phyloP scores from a whole-genome alignment of 1,140 invertebrate species.

The Aphelinus certus region DNA sequence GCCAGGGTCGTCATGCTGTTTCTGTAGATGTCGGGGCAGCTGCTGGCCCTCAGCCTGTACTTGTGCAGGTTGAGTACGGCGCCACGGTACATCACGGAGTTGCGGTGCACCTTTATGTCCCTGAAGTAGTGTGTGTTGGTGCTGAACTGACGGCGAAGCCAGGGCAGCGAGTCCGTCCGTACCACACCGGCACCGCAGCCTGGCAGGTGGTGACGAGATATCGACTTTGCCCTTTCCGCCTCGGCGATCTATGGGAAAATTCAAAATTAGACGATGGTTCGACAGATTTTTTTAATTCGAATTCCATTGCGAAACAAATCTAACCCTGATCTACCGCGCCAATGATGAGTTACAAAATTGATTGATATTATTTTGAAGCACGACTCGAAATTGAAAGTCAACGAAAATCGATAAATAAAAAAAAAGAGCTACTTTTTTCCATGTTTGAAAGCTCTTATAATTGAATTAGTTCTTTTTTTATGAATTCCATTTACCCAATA shows the following conservation, averaged over 20 bases:
- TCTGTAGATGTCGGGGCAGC: slow-evolving; percentile 89
- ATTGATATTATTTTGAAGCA: too few species aligned
- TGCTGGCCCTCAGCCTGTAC: slow-evolving; percentile 85
- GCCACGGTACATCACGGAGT: slow-evolving; percentile 84
- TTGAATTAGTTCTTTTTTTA: too few species aligned
- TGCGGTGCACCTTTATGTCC: slow-evolving; percentile 79
- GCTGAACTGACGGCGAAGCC: slow-evolving; percentile 71
- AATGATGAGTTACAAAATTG: too few species aligned
- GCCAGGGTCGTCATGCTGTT: slow-evolving; percentile 89
- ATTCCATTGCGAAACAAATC: too few species aligned
- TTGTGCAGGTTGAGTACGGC: slow-evolving; percentile 82
- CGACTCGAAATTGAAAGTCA: too few species aligned
- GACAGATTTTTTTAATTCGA: too few species aligned
- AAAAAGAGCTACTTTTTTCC: too few species aligned
- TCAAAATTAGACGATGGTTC: too few species aligned
- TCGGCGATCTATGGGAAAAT: slow-evolving; percentile 42
- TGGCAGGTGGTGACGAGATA: slow-evolving; percentile 46
- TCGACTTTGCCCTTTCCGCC: slow-evolving; percentile 46
- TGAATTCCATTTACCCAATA: too few species aligned
- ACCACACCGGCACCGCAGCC: slow-evolving; percentile 41
- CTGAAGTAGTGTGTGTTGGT: slow-evolving; percentile 76
- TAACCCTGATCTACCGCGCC: too few species aligned
- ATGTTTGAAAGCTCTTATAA: too few species aligned
- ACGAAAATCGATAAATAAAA: too few species aligned
- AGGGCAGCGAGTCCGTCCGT: slow-evolving; percentile 60